Evolutionary conservation across 2,113 vertebrate genomes (phyloP).

Genomic region (Ariopsis seemanni): DNA sequence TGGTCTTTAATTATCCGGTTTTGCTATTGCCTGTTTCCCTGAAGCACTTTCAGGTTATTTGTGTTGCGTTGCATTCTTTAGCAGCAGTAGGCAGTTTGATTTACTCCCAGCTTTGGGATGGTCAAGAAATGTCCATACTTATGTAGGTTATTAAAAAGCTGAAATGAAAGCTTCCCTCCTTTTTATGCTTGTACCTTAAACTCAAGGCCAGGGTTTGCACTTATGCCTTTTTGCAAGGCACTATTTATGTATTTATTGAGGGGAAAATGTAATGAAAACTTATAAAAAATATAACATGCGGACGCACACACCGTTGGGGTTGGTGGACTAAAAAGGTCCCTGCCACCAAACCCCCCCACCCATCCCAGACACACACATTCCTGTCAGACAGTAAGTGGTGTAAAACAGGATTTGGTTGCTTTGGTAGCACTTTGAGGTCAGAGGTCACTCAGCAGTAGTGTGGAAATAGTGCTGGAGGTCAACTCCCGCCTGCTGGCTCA

Average conservation of each 20-base stretch:
- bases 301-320: too few relatives aligned
- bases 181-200: background rate
- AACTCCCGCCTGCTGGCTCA: constrained; percentile 37
- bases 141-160: constrained; percentile 23
- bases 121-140: background rate
- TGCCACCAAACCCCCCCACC: background rate
- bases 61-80: constrained; percentile 5
- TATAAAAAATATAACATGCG: too few relatives aligned
- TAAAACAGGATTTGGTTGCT: constrained; percentile 50
- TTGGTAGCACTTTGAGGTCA: constrained; percentile 34
- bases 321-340: too few relatives aligned
- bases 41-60: constrained; percentile 1
- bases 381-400: constrained; percentile 41
- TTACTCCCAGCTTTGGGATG: background rate
- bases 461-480: constrained; percentile 38
- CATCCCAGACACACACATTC: background rate
- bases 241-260: background rate
- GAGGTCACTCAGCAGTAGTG: constrained; percentile 44
- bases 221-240: background rate
- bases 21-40: background rate
- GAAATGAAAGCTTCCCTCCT: constrained; percentile 23
- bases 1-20: constrained; percentile 14
- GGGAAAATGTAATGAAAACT: background rate
- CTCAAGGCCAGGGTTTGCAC: background rate
- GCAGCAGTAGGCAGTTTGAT: background rate